Base-by-base conservation (phyloP, 2,888 invertebrate genomes). In the Orthosia gothica region DNA sequence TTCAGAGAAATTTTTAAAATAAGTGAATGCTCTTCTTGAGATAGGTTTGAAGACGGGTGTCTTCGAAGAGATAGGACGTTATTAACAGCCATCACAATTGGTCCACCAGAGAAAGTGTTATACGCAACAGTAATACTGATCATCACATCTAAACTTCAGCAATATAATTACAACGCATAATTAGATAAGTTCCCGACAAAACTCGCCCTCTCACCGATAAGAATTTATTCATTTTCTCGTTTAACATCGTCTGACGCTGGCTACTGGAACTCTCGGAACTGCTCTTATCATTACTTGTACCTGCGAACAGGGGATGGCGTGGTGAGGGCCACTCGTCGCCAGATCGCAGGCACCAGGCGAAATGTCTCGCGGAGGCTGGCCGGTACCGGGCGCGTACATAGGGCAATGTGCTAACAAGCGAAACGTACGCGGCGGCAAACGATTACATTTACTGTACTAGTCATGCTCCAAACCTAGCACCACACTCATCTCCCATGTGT, bases 171-270 rank as follows among this genome's bases (percentile, higher is more conserved):
- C 94, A 94, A 94, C 94, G 94, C 93, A 92, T 88, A 88, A 82
- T 80, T 78, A 83, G 76, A 84, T 79, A 88, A 88, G 85, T 89
- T 90, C 92, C 93, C 93, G 91, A 90, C 89, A 90, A 92, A 92
- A 91, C 87, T 91, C 93, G 93, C 91, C 93, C 93, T 95, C 97
- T 97, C 98, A 99, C 99, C 98, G 98, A 98, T 97, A 99, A 97
- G 97, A 99, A 99, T 96, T 98, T 98, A 98, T 98, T 98, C 97
- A 99, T 99, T 98, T 98, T 98, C 97, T 98, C 98, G 96, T 98
- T 98, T 97, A 99, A 97, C 96, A 98, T 98, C 96, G 98, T 98
- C 95, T 98, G 98, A 92, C 98, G 98, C 97, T 98, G 98, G 96
- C 98, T 97, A 95, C 97, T 97, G 95, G 98, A 98, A 93, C 97